Evolutionary conservation across 2,888 invertebrate genomes (phyloP).

Genomic region (Ommatoiulus sabulosus): DNA sequence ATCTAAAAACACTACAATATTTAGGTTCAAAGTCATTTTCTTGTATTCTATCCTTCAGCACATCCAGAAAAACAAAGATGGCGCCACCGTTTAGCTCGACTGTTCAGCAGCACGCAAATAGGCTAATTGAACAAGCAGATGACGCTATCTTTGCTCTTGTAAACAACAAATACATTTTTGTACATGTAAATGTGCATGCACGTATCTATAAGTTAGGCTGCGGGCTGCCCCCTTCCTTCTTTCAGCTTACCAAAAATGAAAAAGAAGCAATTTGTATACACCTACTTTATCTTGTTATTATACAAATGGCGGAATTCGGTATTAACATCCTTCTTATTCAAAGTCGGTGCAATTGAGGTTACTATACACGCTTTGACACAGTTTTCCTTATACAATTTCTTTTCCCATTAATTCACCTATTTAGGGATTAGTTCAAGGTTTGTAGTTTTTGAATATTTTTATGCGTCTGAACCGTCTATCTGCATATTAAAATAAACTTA

Average conservation of each 20-base stretch:
- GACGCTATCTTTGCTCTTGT: neutral
- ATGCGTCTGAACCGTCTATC: neutral
- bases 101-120: too few relatives aligned
- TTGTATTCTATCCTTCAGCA: too few relatives aligned
- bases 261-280: neutral
- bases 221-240: neutral
- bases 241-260: neutral
- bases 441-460: slow-evolving; percentile 2
- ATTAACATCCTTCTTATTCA: slow-evolving; percentile 11
- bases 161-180: neutral
- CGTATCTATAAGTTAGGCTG: neutral
- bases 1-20: too few relatives aligned
- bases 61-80: neutral
- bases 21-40: too few relatives aligned
- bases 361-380: slow-evolving; percentile 7
- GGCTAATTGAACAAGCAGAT: neutral
- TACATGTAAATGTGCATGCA: neutral
- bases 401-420: slow-evolving; percentile 22
- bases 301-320: neutral
- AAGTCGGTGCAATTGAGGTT: slow-evolving; percentile 1
- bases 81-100: neutral
- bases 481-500: neutral
- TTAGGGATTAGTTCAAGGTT: slow-evolving; percentile 28
- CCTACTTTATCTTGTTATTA: neutral
- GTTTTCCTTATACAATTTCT: neutral